Conservation (phyloP, 2,888 invertebrate genomes). For the Aricia artaxerxes region DNA sequence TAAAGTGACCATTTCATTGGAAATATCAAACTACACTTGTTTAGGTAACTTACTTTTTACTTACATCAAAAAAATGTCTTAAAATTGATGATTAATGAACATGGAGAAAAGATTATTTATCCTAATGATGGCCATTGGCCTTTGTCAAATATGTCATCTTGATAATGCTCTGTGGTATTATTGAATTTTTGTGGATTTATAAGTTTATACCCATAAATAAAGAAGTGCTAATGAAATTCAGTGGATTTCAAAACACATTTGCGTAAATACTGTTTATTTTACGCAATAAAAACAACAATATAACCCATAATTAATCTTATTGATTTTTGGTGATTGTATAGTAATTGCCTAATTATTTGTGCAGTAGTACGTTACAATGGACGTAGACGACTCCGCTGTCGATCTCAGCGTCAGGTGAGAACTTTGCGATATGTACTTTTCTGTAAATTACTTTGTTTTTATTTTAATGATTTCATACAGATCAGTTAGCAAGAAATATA, state of each 20-base stretch:
- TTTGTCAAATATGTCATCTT: conserved; percentile 26
- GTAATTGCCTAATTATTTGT: conserved; percentile 43
- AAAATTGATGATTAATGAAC: background rate
- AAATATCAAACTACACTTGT: background rate
- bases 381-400: conserved; percentile 93
- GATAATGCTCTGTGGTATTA: conserved; percentile 16
- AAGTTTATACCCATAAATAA: background rate
- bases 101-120: background rate
- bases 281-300: background rate
- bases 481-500: background rate
- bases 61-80: background rate
- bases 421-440: conserved; percentile 29
- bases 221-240: background rate
- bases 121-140: conserved; percentile 12
- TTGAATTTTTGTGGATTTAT: background rate
- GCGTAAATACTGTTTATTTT: background rate
- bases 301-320: conserved; percentile 31
- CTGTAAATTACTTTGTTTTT: conserved; percentile 24
- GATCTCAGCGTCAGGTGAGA: conserved; percentile 91
- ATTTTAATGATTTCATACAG: background rate
- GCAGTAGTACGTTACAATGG: conserved; percentile 83
- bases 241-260: background rate
- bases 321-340: conserved; percentile 33
- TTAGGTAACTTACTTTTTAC: background rate
- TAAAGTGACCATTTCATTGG: background rate